phyloP scores from a whole-genome alignment of 2,797 vertebrate species.

The Melopsittacus undulatus region DNA sequence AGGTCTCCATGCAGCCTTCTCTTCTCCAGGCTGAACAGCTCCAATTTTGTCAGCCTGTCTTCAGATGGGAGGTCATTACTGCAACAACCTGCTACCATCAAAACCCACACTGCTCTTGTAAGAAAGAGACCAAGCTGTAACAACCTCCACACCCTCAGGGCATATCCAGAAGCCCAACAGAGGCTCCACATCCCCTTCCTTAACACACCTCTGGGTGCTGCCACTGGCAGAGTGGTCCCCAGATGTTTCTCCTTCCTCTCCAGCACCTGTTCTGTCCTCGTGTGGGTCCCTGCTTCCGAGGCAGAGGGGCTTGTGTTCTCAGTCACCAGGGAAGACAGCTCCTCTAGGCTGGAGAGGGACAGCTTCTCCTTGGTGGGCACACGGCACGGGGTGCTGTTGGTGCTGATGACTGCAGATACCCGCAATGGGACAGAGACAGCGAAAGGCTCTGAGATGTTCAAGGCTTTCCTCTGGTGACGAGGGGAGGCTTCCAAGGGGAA shows the following conservation, averaged over 20 bases:
- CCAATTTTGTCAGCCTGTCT: no score
- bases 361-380: conserved; percentile 82
- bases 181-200: background rate
- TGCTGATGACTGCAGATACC: conserved; percentile 94
- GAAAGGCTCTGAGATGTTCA: conserved; percentile 97
- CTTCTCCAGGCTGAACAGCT: no score
- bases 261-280: background rate
- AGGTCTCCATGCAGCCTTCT: no score
- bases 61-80: background rate
- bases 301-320: conserved; percentile 25
- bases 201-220: conserved; percentile 16
- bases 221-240: background rate
- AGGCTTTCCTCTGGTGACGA: conserved; percentile 90
- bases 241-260: conserved; percentile 55
- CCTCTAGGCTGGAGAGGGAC: conserved; percentile 78
- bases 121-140: background rate
- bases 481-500: conserved; percentile 95
- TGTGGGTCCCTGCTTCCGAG: background rate
- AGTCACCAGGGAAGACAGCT: conserved; percentile 71
- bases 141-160: background rate
- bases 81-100: background rate
- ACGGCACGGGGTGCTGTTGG: conserved; percentile 94
- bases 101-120: background rate
- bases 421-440: conserved; percentile 93
- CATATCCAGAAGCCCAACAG: background rate